A percentile compares a stretch with the other conserved stretches of the same genome.
Evolutionary conservation across 2,113 vertebrate genomes (phyloP).

Genomic region (Gasterosteus nipponicus): DNA sequence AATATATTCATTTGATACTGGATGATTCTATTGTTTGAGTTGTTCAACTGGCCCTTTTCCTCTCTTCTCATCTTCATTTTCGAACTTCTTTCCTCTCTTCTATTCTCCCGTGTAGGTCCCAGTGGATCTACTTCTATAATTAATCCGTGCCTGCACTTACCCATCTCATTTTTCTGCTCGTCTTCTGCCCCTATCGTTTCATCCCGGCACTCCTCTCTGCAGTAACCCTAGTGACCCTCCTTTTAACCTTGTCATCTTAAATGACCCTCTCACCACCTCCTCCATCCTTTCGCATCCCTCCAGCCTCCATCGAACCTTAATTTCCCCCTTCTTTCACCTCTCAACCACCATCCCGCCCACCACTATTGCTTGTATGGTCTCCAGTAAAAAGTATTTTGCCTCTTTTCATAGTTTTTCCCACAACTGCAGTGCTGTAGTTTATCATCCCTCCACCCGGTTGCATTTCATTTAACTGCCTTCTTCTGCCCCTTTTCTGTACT

Average conservation of each 20-base stretch:
- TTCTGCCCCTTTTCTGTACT: no score
- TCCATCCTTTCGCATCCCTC: constrained; percentile 2
- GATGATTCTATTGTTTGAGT: constrained; percentile 12
- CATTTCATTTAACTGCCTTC: no score
- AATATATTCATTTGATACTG: constrained; percentile 13
- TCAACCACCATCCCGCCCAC: not conserved
- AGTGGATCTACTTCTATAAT: constrained; percentile 54
- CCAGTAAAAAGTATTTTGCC: no score
- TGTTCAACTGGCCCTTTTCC: constrained; percentile 15
- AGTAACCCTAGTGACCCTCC: constrained; percentile 40
- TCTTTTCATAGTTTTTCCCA: not conserved
- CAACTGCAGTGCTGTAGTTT: no score
- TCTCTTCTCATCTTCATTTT: not conserved
- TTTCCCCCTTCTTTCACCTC: constrained; percentile 10
- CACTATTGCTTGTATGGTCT: not conserved
- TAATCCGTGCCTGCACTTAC: constrained; percentile 48
- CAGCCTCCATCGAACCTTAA: constrained; percentile 19
- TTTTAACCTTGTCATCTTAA: constrained; percentile 65
- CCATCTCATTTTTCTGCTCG: constrained; percentile 41
- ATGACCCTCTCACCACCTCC: constrained; percentile 40
- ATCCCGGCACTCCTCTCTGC: constrained; percentile 17
- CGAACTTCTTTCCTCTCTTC: constrained; percentile 7
- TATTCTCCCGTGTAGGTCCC: constrained; percentile 28
- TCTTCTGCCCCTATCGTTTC: constrained; percentile 48
- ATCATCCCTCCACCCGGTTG: no score